Evolutionary conservation across 2,113 vertebrate species (phyloP).

Genomic region (Trematomus loennbergii): DNA sequence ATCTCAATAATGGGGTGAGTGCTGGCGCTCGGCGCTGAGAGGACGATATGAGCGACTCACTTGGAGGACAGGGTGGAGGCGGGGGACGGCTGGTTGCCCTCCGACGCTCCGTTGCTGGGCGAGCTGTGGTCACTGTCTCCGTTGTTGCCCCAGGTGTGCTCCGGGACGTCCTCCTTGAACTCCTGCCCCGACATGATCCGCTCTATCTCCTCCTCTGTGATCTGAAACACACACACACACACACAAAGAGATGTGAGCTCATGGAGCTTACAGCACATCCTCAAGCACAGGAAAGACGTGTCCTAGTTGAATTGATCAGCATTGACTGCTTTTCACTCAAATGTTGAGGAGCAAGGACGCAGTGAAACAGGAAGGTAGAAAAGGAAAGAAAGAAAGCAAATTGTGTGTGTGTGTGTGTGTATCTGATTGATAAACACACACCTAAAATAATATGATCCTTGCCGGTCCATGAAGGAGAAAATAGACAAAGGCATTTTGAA

Average conservation of each 20-base stretch:
- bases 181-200: slow-evolving; percentile 99
- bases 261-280: slow-evolving; percentile 6
- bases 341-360: slow-evolving; percentile 62
- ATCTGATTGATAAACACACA: slow-evolving; percentile 9
- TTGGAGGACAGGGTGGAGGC: slow-evolving; percentile 97
- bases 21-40: slow-evolving; percentile 2
- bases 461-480: slow-evolving; percentile 23
- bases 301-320: slow-evolving; percentile 50
- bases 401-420: neutral
- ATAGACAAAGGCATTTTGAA: slow-evolving; percentile 44
- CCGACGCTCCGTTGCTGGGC: slow-evolving; percentile 94
- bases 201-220: slow-evolving; percentile 98
- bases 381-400: slow-evolving; percentile 33
- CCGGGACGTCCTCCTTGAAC: slow-evolving; percentile 95
- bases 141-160: slow-evolving; percentile 95
- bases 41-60: slow-evolving; percentile 81
- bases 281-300: slow-evolving; percentile 22
- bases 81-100: slow-evolving; percentile 98
- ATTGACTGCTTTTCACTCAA: slow-evolving; percentile 51
- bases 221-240: slow-evolving; percentile 78
- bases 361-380: slow-evolving; percentile 47
- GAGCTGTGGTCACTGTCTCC: slow-evolving; percentile 99
- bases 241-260: neutral
- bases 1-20: slow-evolving; percentile 51
- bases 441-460: slow-evolving; percentile 50